phyloP scores from a whole-genome alignment of 2,888 invertebrate species.

The Drosophila sordidula region DNA sequence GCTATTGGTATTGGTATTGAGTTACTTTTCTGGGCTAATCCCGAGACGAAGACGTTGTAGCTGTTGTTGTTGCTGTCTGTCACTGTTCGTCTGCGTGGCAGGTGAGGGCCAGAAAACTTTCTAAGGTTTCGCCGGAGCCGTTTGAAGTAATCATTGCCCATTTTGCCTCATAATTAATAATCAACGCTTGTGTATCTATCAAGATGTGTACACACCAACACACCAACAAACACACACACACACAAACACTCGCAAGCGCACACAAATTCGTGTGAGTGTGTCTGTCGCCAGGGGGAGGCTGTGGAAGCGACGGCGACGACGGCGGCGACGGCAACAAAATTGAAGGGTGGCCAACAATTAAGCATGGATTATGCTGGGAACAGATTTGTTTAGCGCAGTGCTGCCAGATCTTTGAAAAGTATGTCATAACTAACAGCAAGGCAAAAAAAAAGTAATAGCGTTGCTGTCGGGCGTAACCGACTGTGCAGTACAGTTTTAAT shows the following conservation, averaged over 20 bases:
- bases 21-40: constrained; percentile 66
- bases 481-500: too few species aligned
- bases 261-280: constrained; percentile 1
- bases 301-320: constrained; percentile 1
- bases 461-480: too few species aligned
- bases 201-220: constrained; percentile 12
- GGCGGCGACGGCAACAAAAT: constrained; percentile 1
- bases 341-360: constrained; percentile 62
- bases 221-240: constrained; percentile 5
- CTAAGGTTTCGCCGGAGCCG: constrained; percentile 65
- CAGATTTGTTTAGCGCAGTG: constrained; percentile 32
- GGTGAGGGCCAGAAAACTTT: constrained; percentile 55
- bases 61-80: constrained; percentile 9
- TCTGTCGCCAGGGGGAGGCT: constrained; percentile 26
- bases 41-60: constrained; percentile 39
- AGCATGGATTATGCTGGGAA: constrained; percentile 64
- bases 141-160: constrained; percentile 65
- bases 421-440: background rate
- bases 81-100: constrained; percentile 24
- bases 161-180: constrained; percentile 73
- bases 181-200: constrained; percentile 68
- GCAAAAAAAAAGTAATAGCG: background rate
- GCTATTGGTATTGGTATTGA: constrained; percentile 57
- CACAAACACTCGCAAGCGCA: too few species aligned
- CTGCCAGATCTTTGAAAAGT: constrained; percentile 34